Conservation (phyloP, 2,888 invertebrate species). For the Pyrrhia umbra region DNA sequence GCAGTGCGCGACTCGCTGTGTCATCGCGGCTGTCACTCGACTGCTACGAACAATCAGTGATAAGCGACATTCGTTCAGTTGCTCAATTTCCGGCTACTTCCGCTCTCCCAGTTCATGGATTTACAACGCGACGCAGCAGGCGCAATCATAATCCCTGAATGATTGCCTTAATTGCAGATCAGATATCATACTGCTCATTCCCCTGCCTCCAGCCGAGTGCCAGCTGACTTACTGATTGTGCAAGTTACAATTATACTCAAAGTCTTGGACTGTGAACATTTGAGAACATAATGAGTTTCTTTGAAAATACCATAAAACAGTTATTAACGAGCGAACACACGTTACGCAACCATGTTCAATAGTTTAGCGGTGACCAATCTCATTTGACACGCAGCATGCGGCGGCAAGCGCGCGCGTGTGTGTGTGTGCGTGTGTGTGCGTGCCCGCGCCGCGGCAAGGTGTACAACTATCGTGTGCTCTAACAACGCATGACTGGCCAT, state of each 20-base stretch:
- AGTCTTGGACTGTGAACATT: neutral
- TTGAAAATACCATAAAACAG: neutral
- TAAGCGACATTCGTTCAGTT: constrained; percentile 13
- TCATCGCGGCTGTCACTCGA: neutral
- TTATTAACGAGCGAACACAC: neutral
- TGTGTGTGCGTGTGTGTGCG: neutral
- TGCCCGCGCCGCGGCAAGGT: too few relatives aligned
- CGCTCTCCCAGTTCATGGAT: neutral
- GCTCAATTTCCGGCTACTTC: constrained; percentile 16
- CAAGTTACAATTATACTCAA: neutral
- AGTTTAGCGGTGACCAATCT: neutral
- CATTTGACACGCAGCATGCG: neutral
- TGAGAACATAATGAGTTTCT: neutral
- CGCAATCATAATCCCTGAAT: too few relatives aligned
- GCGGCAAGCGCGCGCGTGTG: too few relatives aligned
- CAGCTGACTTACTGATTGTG: too few relatives aligned
- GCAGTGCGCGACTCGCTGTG: constrained; percentile 21
- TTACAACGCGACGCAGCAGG: too few relatives aligned
- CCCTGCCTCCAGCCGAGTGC: too few relatives aligned
- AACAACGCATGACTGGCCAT: too few relatives aligned
- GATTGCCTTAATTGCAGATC: too few relatives aligned
- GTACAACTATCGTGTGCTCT: too few relatives aligned
- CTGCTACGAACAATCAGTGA: constrained; percentile 13
- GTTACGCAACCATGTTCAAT: neutral
- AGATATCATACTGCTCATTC: too few relatives aligned